Conservation (phyloP, 2,888 invertebrate genomes). For the Encarsia formosa region DNA sequence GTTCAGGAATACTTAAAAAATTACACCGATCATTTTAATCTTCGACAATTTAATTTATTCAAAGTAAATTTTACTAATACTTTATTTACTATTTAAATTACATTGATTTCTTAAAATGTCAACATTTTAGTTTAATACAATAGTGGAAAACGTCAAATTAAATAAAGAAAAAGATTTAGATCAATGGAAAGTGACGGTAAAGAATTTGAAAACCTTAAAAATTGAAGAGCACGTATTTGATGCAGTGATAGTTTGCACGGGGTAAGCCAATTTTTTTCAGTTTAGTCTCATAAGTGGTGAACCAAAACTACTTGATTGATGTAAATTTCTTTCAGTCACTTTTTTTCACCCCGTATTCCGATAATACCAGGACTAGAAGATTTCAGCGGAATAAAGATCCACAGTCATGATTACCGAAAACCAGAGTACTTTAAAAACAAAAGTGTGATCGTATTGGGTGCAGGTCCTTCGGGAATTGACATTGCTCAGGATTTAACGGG, state of each 20-base stretch:
- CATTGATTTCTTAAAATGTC: too few species aligned
- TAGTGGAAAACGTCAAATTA: constrained; percentile 53
- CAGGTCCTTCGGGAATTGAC: constrained; percentile 71
- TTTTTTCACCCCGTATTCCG: constrained; percentile 56
- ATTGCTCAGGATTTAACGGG: constrained; percentile 62
- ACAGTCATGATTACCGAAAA: constrained; percentile 71
- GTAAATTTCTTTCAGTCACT: too few species aligned
- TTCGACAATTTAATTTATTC: constrained; percentile 60
- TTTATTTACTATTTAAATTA: too few species aligned
- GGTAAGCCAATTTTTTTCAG: too few species aligned
- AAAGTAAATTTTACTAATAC: too few species aligned
- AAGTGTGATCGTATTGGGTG: constrained; percentile 66
- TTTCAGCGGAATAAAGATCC: constrained; percentile 61
- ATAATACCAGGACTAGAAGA: constrained; percentile 51
- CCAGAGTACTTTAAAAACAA: constrained; percentile 59
- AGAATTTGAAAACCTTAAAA: constrained; percentile 50
- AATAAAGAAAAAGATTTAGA: too few species aligned
- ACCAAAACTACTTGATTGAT: too few species aligned
- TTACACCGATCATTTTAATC: constrained; percentile 62
- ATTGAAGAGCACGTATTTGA: constrained; percentile 56
- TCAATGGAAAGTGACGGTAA: constrained; percentile 55
- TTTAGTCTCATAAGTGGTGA: too few species aligned
- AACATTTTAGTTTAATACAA: constrained; percentile 53
- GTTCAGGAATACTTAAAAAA: constrained; percentile 66
- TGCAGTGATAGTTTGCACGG: constrained; percentile 66